phyloP scores from a whole-genome alignment of 2,113 vertebrate species.

The Phalacrocorax aristotelis region DNA sequence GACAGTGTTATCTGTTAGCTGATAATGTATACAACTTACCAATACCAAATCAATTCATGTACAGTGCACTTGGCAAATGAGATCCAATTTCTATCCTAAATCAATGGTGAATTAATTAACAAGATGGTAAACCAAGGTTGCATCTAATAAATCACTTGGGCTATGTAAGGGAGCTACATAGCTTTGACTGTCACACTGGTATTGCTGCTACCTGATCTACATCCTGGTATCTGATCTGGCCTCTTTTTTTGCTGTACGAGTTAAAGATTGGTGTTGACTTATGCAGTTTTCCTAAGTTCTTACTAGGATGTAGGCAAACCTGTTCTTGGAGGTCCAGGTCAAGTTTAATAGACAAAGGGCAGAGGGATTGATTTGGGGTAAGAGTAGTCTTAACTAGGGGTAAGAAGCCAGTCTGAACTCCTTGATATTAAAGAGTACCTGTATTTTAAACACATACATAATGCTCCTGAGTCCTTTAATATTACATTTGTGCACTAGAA shows the following conservation, averaged over 20 bases:
- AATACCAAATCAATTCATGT: background rate
- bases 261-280: background rate
- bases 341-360: background rate
- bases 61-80: background rate
- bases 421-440: background rate
- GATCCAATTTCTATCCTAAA: conserved; percentile 1
- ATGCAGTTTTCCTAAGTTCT: background rate
- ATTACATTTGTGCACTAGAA: background rate
- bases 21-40: background rate
- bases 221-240: background rate
- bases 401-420: background rate
- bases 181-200: background rate
- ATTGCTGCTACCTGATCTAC: background rate
- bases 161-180: background rate
- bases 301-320: background rate
- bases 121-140: background rate
- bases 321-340: background rate
- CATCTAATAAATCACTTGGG: background rate
- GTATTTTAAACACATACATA: background rate
- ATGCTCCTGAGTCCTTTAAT: background rate
- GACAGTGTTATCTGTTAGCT: background rate
- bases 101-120: conserved; percentile 20
- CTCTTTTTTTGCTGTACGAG: background rate
- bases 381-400: background rate
- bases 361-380: background rate